Evolutionary conservation across 2,797 vertebrate genomes (phyloP).

Genomic region (Tragelaphus oryx): DNA sequence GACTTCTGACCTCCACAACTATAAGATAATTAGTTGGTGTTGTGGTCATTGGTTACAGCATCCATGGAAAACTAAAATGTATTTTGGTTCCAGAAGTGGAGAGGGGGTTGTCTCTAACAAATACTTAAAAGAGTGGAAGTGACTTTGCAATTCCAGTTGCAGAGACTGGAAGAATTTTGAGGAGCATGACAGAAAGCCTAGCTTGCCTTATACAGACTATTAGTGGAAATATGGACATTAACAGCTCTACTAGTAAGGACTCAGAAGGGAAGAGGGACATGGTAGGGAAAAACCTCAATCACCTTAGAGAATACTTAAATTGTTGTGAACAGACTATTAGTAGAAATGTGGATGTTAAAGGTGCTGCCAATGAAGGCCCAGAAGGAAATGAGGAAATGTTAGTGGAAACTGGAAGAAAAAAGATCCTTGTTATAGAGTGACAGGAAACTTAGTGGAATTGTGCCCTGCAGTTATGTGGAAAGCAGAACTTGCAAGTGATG

Average conservation of each 20-base stretch:
- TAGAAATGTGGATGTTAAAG: not conserved
- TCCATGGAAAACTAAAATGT: not conserved
- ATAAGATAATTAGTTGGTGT: not conserved
- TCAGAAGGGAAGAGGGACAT: not conserved
- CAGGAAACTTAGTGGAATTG: not conserved
- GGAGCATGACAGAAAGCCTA: not conserved
- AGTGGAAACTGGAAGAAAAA: slow-evolving; percentile 4
- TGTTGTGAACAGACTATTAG: not conserved
- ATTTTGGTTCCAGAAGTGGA: not conserved
- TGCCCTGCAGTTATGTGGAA: not conserved
- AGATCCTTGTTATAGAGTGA: not conserved
- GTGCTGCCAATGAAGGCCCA: not conserved
- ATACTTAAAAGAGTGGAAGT: not conserved
- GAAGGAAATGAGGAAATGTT: slow-evolving; percentile 9
- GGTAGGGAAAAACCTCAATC: not conserved
- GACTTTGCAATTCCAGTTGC: not conserved
- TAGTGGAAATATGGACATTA: not conserved
- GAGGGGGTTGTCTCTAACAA: not conserved
- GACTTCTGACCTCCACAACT: not conserved
- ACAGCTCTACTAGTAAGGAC: not conserved
- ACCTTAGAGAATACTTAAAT: not conserved
- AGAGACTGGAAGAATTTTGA: not conserved
- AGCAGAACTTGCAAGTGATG: not conserved
- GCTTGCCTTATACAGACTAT: not conserved
- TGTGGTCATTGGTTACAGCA: not conserved